A percentile compares a stretch with the other conserved stretches of the same genome.
These are phyloP conservation scores for Amblyraja radiata DNA, from an alignment of 2,797 vertebrate species.

Conservation along the genomic window DNA sequence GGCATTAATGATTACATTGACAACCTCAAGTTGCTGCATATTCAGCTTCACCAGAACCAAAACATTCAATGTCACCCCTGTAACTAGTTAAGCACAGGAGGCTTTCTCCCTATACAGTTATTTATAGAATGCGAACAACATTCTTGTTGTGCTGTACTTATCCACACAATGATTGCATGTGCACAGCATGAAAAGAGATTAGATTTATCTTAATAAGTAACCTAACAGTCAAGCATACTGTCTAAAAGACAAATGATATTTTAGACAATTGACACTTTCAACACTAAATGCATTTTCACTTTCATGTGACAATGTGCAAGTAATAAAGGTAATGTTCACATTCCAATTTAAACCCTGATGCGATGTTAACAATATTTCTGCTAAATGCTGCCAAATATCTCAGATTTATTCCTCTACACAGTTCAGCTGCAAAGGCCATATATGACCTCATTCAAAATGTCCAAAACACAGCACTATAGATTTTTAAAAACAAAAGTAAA, in stretches of 20 bases:
- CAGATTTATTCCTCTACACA: neutral
- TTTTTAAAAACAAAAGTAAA: neutral
- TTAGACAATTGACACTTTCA: no score
- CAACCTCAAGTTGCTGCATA: neutral
- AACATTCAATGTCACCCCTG: neutral
- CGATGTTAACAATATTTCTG: neutral
- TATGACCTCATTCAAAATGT: neutral
- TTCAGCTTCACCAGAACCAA: neutral
- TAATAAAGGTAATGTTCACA: neutral
- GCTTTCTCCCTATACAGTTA: neutral
- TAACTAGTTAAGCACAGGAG: neutral
- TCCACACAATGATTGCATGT: neutral
- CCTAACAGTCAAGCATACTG: neutral
- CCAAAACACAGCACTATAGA: neutral
- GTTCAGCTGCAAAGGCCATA: neutral
- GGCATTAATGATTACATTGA: neutral
- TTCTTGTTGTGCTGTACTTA: neutral
- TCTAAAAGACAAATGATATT: neutral
- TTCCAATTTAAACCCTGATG: neutral
- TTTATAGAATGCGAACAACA: neutral
- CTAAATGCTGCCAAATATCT: neutral
- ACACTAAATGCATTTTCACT: neutral
- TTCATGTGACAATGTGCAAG: neutral
- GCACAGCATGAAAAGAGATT: neutral
- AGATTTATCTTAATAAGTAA: neutral